Percentiles rank a stretch among this genome's conserved stretches.
Evolutionary conservation across 2,113 vertebrate species (phyloP).

Genomic region (Excalfactoria chinensis): DNA sequence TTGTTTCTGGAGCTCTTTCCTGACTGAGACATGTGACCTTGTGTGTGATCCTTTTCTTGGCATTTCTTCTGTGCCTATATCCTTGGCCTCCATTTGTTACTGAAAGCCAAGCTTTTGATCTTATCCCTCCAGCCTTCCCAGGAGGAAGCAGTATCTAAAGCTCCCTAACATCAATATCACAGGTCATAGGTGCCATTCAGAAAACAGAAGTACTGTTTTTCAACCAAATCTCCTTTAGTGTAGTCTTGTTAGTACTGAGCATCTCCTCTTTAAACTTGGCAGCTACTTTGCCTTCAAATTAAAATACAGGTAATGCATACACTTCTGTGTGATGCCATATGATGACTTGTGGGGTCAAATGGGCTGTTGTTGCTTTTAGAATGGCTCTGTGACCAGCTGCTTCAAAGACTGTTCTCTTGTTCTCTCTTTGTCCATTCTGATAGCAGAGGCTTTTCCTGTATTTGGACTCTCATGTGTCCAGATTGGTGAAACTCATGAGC

Average conservation of each 20-base stretch:
- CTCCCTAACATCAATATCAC: neutral
- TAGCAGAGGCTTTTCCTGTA: neutral
- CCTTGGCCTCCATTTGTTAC: neutral
- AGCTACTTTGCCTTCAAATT: neutral
- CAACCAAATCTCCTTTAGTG: neutral
- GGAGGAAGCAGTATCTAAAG: neutral
- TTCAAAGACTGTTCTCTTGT: neutral
- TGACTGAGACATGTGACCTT: neutral
- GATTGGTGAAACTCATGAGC: neutral
- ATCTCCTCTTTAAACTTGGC: neutral
- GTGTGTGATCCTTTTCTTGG: neutral
- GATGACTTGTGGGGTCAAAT: neutral
- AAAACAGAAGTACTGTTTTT: neutral
- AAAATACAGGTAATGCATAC: neutral
- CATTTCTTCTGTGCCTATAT: neutral
- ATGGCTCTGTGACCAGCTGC: neutral
- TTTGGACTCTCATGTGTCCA: neutral
- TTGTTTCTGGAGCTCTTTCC: neutral
- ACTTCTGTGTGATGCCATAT: neutral
- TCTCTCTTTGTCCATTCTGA: neutral
- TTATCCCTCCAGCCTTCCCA: neutral
- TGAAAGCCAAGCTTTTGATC: neutral
- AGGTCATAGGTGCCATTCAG: neutral
- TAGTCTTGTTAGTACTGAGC: neutral
- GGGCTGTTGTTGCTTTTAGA: neutral